phyloP scores from a whole-genome alignment of 2,797 vertebrate genomes.

The Microctenopoma steveboyesi region DNA sequence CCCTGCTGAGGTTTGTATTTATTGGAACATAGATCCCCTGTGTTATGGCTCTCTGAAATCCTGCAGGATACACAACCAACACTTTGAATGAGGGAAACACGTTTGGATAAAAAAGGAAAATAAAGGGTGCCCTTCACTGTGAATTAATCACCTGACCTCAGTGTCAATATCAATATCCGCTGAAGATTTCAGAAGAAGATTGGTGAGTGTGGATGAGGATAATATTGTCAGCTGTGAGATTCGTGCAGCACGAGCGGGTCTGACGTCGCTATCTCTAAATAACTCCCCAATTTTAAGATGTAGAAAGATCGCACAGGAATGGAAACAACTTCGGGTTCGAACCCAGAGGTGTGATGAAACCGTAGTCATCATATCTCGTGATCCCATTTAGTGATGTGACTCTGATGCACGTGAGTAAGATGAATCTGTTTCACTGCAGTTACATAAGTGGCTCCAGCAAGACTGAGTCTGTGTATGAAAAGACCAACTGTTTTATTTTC shows the following conservation, averaged over 20 bases:
- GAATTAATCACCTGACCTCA: constrained; percentile 62
- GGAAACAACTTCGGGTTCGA: constrained; percentile 1
- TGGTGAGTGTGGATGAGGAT: neutral
- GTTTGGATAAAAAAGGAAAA: constrained; percentile 10
- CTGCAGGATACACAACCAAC: constrained; percentile 79
- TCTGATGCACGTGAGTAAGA: too few species aligned
- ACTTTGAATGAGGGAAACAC: constrained; percentile 65
- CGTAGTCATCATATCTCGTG: neutral
- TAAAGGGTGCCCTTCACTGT: constrained; percentile 11
- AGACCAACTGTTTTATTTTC: neutral
- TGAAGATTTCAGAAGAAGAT: constrained; percentile 50
- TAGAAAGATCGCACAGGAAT: neutral
- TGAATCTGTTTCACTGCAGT: too few species aligned
- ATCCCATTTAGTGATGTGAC: neutral
- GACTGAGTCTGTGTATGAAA: neutral
- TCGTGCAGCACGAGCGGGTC: constrained; percentile 7
- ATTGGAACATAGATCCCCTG: constrained; percentile 82
- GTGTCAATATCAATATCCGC: constrained; percentile 68
- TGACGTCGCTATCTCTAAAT: neutral
- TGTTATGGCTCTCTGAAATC: constrained; percentile 66
- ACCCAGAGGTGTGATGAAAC: neutral
- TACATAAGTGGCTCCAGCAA: neutral
- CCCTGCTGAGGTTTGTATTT: constrained; percentile 67
- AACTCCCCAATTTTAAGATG: neutral
- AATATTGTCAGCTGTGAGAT: constrained; percentile 23